Percentiles rank a stretch among this genome's conserved stretches.
Conservation (phyloP, 2,888 invertebrate species). For the Apodemia zela region DNA sequence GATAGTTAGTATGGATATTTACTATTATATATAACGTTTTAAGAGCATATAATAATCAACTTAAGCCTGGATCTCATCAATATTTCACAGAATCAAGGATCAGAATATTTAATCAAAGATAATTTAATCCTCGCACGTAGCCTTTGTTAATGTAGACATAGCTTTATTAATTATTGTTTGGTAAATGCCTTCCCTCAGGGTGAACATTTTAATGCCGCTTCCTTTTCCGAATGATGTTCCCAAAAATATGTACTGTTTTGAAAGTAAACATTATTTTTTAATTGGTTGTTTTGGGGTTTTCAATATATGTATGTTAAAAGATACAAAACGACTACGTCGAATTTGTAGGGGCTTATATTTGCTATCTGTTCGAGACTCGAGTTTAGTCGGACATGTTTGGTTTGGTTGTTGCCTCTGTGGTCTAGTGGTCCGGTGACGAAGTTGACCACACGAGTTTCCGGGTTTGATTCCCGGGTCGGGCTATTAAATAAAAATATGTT, state of each 20-base stretch:
- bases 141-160: slow-evolving; percentile 31
- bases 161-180: slow-evolving; percentile 49
- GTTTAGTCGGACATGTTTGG: no score
- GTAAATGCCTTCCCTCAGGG: slow-evolving; percentile 47
- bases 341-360: no score
- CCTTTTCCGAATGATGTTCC: slow-evolving; percentile 60
- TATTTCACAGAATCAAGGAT: slow-evolving; percentile 9
- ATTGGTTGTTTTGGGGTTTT: not conserved
- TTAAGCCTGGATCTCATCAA: slow-evolving; percentile 1
- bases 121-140: slow-evolving; percentile 24
- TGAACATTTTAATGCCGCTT: slow-evolving; percentile 54
- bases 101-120: slow-evolving; percentile 17
- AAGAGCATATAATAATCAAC: not conserved
- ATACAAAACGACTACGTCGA: no score
- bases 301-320: not conserved
- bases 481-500: no score
- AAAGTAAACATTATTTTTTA: slow-evolving; percentile 21
- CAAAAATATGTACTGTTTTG: slow-evolving; percentile 28
- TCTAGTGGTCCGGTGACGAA: no score
- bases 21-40: not conserved
- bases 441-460: no score
- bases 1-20: no score
- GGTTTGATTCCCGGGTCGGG: no score
- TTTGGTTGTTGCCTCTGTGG: no score
- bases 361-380: no score